Percentiles rank a stretch among this genome's conserved stretches.
Conservation (phyloP, 2,113 vertebrate species). For the Scalopus aquaticus region DNA sequence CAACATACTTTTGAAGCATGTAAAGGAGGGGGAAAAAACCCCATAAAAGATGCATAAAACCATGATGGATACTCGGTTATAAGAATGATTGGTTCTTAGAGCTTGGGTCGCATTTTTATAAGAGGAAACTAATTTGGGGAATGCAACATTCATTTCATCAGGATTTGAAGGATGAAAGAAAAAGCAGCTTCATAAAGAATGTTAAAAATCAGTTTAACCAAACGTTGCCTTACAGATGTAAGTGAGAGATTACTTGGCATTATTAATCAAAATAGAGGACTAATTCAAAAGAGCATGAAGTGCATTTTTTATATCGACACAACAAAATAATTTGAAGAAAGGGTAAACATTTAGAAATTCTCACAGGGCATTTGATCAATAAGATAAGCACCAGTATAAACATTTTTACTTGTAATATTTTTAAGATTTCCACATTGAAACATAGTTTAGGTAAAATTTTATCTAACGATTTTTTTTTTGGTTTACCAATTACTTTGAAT, state of each 20-base stretch:
- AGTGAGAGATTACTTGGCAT: slow-evolving; percentile 67
- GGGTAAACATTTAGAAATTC: slow-evolving; percentile 61
- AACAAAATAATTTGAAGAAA: slow-evolving; percentile 73
- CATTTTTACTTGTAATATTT: slow-evolving; percentile 50
- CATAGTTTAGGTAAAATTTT: slow-evolving; percentile 29
- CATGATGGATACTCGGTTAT: not conserved
- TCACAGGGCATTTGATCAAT: slow-evolving; percentile 70
- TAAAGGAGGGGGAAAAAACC: not conserved
- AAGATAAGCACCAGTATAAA: not conserved
- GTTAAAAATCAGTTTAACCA: slow-evolving; percentile 34
- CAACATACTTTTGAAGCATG: slow-evolving; percentile 58
- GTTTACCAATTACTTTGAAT: slow-evolving; percentile 40
- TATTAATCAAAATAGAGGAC: slow-evolving; percentile 68
- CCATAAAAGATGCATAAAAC: not conserved
- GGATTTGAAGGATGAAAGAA: slow-evolving; percentile 11
- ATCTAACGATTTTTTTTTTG: slow-evolving; percentile 42
- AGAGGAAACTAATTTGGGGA: slow-evolving; percentile 15
- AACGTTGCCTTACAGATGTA: slow-evolving; percentile 65
- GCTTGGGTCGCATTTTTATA: slow-evolving; percentile 15
- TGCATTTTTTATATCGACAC: slow-evolving; percentile 66
- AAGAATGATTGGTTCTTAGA: slow-evolving; percentile 29
- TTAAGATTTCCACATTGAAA: slow-evolving; percentile 69
- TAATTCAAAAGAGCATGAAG: slow-evolving; percentile 57
- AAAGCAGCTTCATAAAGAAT: not conserved
- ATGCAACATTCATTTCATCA: slow-evolving; percentile 13